Base-by-base conservation (phyloP, 2,888 invertebrate species). In the Prostheceraeus crozeri region DNA sequence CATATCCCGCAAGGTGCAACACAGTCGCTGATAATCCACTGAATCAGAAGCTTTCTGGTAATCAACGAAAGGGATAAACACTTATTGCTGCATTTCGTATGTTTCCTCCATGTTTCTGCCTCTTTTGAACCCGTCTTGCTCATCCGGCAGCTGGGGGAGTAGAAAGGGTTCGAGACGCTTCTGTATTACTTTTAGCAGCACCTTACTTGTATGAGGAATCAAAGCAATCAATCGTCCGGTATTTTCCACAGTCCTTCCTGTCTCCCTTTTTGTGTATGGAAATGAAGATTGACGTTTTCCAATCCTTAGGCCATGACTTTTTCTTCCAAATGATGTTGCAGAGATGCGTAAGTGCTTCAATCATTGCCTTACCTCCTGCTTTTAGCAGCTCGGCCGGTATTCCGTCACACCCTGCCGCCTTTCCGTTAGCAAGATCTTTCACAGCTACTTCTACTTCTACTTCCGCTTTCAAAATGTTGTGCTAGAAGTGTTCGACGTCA, bases 281-380 rank as follows among this genome's bases (percentile, higher is more conserved):
- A 8, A 33, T 33, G 33, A 10, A 33, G n/a, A 33, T 33, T 8
- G 8, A 10, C n/a, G 33, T 33, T 33, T 33, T 33, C 33, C 33
- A 33, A 33, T 33, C 33, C n/a, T 10, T 33, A 10, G 33, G 33
- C 33, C 33, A 33, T 33, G 8, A n/a, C 33, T 33, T 33, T 33
- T 8, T 33, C n/a, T n/a, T 8, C 33, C 33, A 33, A n/a, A 33
- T n/a, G 10, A n/a, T 33, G n/a, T 33, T 77, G 25, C 71, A 71
- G 25, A 76, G 72, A 74, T 75, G 65, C 65, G 70, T 63, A 16
- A 3, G 6, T 10, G 16, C 8, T 4, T 61, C 25, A 19, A 27
- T 52, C 31, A 25, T 61, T 10, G 11, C n/a, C n/a, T 33, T n/a
- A 11, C 33, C 33, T 10, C 33, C 33, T 33, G 33, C 10, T 33